Evolutionary conservation across 2,113 vertebrate genomes (phyloP).

Genomic region (Gobio gobio): DNA sequence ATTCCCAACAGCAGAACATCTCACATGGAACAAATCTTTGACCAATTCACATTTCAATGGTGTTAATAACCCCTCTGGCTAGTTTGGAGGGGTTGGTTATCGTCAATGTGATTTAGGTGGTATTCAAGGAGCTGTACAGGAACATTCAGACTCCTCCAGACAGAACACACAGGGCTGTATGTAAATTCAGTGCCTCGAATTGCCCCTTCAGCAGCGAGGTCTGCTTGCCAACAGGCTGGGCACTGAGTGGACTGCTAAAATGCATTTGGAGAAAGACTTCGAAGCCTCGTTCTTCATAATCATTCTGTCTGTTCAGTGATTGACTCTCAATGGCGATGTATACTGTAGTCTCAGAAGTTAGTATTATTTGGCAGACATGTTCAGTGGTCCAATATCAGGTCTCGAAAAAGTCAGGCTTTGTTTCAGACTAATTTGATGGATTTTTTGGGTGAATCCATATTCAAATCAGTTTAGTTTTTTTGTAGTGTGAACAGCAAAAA

Average conservation of each 20-base stretch:
- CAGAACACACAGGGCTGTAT: background rate
- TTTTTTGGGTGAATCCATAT: background rate
- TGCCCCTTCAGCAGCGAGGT: background rate
- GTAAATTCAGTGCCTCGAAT: conserved; percentile 2
- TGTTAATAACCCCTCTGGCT: background rate
- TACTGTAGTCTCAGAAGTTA: background rate
- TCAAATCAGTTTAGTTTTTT: background rate
- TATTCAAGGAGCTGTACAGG: conserved; percentile 1
- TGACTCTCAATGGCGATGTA: background rate
- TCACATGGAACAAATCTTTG: background rate
- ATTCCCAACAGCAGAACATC: background rate
- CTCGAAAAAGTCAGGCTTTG: background rate
- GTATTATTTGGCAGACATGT: background rate
- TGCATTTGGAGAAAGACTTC: background rate
- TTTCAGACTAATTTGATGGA: background rate
- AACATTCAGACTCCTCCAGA: background rate
- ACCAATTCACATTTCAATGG: background rate
- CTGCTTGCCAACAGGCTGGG: background rate
- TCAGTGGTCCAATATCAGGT: background rate
- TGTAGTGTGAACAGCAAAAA: background rate
- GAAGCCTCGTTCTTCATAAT: background rate
- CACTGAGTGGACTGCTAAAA: background rate
- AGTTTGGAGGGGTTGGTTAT: background rate
- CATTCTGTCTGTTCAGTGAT: background rate
- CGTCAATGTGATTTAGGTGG: background rate